Base-by-base conservation (phyloP, 1,140 invertebrate genomes). In the Tribolium madens region DNA sequence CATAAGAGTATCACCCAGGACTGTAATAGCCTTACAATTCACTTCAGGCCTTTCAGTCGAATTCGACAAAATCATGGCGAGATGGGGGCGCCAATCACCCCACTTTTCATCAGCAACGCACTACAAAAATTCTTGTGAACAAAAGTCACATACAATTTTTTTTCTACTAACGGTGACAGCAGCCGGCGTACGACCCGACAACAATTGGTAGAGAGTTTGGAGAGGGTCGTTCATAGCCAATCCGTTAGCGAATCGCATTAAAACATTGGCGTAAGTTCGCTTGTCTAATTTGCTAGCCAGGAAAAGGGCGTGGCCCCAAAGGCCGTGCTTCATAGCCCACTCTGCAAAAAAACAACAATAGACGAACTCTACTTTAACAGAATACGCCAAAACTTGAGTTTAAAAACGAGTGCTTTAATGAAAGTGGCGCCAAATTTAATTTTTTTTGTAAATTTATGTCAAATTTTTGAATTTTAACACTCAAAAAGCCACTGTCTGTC, bases 301-400 rank as follows among this genome's bases (percentile, higher is more conserved):
- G 84, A 96, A 96, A 74, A 98, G 89, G 53, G 97, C 97, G 87
- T 98, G 97, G 9, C 96, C 96, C 97, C 97, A 99, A 31, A 97
- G 88, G 79, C 92, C 91, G 83, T 94, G 91, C 77, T 91, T 91
- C 91, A 97, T 96, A 13, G 97, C 96, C 90, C 92, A 97, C 87
- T 98, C 96, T 91, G 3, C 26, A 31, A 42, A 0, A 88, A 71
- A 83, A 82, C 70, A 3, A 3, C 2, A 31, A 31, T 31, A 3
- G 26, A 3, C 26, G 2, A 2, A 31, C 26, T 31, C 2, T 31
- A 6, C 6, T 31, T 31, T 31, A 31, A 31, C n/a, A n/a, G n/a
- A n/a, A n/a, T n/a, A n/a, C n/a, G n/a, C n/a, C n/a, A 26, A 26
- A 26, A 26, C 21, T 26, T 26, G n/a, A n/a, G n/a, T n/a, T n/a